Evolutionary conservation across 2,888 invertebrate species (phyloP).

Genomic region (Pseudococcus longispinus): DNA sequence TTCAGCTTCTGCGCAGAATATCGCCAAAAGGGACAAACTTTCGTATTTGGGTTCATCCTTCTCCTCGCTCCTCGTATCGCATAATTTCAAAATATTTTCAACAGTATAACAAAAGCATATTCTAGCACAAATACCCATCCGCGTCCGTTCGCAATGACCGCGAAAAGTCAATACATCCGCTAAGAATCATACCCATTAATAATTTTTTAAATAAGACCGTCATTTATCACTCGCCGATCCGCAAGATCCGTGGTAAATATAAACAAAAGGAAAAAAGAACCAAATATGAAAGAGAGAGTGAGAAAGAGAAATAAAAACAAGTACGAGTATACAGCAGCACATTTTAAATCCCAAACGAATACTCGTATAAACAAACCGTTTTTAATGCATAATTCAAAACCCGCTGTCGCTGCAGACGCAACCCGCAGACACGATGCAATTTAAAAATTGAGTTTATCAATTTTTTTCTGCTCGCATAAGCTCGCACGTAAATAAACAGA

Average conservation of each 20-base stretch:
- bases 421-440: background rate
- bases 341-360: constrained; percentile 28
- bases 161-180: constrained; percentile 21
- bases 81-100: background rate
- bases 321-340: background rate
- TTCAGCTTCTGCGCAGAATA: background rate
- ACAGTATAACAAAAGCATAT: background rate
- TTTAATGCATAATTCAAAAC: constrained; percentile 1
- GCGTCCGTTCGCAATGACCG: constrained; percentile 9
- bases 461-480: background rate
- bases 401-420: background rate
- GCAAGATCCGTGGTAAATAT: background rate
- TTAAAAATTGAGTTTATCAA: background rate
- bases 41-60: background rate
- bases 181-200: background rate
- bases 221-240: background rate
- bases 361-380: background rate
- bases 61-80: background rate
- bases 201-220: constrained; percentile 12
- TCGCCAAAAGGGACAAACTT: background rate
- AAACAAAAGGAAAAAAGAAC: background rate
- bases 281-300: background rate
- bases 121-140: background rate
- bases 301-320: constrained; percentile 11
- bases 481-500: background rate